These are phyloP conservation scores for Emmelina monodactyla DNA, from an alignment of 2,888 invertebrate species.

Conservation along the genomic window DNA sequence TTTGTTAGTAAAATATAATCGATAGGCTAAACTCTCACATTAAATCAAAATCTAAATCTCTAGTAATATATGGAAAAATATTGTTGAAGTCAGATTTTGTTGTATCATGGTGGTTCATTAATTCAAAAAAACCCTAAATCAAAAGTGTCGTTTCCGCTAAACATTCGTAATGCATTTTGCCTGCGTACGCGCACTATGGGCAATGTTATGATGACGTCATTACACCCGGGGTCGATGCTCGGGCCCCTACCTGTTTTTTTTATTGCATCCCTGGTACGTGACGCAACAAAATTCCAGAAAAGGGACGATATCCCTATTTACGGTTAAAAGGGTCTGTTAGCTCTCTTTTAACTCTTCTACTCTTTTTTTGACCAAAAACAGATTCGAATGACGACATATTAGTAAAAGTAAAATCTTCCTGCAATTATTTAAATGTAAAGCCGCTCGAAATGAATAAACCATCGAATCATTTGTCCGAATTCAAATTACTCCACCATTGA, in stretches of 20 bases:
- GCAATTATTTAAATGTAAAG: too few relatives aligned
- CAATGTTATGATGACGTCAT: conserved; percentile 43
- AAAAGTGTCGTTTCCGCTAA: conserved; percentile 6
- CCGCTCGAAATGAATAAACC: too few relatives aligned
- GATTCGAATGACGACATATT: conserved; percentile 39
- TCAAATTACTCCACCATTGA: too few relatives aligned
- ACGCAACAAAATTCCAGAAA: conserved; percentile 40
- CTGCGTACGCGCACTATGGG: conserved; percentile 19
- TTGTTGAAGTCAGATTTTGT: too few relatives aligned
- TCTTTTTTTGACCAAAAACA: conserved; percentile 9
- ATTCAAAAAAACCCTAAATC: conserved; percentile 9
- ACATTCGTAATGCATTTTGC: conserved; percentile 32
- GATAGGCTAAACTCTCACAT: too few relatives aligned
- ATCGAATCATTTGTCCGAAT: too few relatives aligned
- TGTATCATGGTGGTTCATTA: too few relatives aligned
- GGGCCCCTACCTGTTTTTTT: conserved; percentile 63
- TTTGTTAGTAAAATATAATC: too few relatives aligned
- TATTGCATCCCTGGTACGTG: conserved; percentile 45
- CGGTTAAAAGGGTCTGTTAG: background rate
- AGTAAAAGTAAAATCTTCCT: too few relatives aligned
- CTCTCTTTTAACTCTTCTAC: conserved; percentile 13
- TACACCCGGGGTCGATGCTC: conserved; percentile 53
- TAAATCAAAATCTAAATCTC: too few relatives aligned
- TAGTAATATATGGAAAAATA: too few relatives aligned
- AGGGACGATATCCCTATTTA: conserved; percentile 26